Evolutionary conservation across 2,888 invertebrate genomes (phyloP), one percentile per base, ranked within the genome.

Genomic region (Drosophila paranaensis): DNA sequence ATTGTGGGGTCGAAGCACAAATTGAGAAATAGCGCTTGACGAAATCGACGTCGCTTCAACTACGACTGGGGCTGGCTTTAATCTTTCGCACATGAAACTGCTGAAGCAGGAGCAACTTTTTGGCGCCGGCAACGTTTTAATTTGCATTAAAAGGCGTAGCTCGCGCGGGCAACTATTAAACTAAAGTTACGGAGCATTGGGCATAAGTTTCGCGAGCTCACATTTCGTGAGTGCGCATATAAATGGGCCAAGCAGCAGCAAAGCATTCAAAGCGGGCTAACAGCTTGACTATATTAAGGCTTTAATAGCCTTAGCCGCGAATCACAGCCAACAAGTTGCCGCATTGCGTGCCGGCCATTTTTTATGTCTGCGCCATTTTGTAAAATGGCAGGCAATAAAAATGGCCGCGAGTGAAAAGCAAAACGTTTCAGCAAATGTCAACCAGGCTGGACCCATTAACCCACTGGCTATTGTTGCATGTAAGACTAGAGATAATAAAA

Each of bases 121-220:
- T 70, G 89, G 79, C 57, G 71, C 58, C 62, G 69, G 58, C 70
- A 82, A 79, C 82, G 77, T 77, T 89, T 89, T 86, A 89, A 89
- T 85, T 86, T 85, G 88, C 88, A 89, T 86, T 85, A 76, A 89
- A 82, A 68, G 64, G 76, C 74, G 81, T 58, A 79, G 60, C 30
- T 74, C 61, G 25, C n/a, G 13, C 58, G 65, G 56, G 54, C 69
- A 89, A 86, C 86, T 86, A 86, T 89, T 85, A 79, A 89, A 86
- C 72, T 82, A 71, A 82, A 88, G 74, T 86, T 85, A 88, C 71
- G 81, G 54, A 70, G 74, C 61, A 71, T 63, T 79, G 79, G 60
- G 70, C 60, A 76, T 57, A 86, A 79, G 86, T 82, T 85, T 71
- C 69, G 68, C 35, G 51, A 46, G 72, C 63, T 67, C 64, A 43